Conservation (phyloP, 2,888 invertebrate genomes). For the Sesia bembeciformis region DNA sequence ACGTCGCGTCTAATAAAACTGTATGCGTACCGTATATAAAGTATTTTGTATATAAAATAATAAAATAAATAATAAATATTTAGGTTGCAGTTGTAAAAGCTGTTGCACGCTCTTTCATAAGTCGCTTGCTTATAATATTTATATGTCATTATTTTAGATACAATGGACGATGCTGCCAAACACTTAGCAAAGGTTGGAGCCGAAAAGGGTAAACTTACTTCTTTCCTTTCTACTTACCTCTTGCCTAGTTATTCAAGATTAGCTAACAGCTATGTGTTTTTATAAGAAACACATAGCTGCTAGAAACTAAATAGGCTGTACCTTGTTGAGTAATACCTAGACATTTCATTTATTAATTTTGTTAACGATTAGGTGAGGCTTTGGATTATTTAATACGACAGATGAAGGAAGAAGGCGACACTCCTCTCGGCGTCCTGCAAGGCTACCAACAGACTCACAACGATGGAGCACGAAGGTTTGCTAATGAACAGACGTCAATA, state of each 20-base stretch:
- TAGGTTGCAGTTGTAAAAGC: too few species aligned
- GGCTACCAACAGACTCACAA: conserved; percentile 38
- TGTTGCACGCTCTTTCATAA: background rate
- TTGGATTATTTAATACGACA: conserved; percentile 6
- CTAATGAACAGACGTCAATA: too few species aligned
- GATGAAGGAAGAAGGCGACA: conserved; percentile 40
- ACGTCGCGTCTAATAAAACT: too few species aligned
- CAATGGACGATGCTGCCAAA: conserved; percentile 32
- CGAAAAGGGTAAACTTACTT: conserved; percentile 31
- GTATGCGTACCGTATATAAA: too few species aligned
- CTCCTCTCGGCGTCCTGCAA: conserved; percentile 31
- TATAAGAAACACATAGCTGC: background rate
- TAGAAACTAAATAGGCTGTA: too few species aligned
- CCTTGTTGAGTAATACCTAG: too few species aligned
- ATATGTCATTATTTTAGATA: conserved; percentile 15
- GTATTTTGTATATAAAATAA: too few species aligned
- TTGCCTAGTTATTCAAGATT: background rate
- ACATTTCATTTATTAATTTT: conserved; percentile 13
- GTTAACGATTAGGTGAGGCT: conserved; percentile 1
- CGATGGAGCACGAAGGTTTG: conserved; percentile 40
- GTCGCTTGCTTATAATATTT: background rate
- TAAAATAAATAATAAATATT: too few species aligned
- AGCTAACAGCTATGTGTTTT: too few species aligned
- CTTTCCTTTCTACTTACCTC: background rate
- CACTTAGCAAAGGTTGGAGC: conserved; percentile 39